These are phyloP conservation scores for Lineus longissimus DNA, from an alignment of 1,140 invertebrate species.

Conservation along the genomic window DNA sequence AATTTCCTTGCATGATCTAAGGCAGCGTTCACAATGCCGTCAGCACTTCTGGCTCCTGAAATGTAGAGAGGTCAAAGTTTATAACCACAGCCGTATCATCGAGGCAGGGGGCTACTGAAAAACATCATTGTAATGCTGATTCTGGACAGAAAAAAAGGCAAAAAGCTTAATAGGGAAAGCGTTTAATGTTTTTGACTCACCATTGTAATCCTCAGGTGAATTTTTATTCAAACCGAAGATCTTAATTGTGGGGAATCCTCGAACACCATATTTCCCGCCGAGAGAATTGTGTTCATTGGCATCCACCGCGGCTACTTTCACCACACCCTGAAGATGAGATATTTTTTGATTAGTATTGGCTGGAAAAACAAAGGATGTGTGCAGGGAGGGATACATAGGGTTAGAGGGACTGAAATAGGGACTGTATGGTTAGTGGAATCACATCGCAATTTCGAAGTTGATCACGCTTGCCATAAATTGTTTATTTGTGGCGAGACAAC, in stretches of 20 bases:
- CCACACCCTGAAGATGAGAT: slow-evolving; percentile 66
- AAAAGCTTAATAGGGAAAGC: no score
- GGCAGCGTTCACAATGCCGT: slow-evolving; percentile 79
- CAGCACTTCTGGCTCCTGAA: slow-evolving; percentile 72
- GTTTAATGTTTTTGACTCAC: slow-evolving; percentile 30
- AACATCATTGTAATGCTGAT: neutral
- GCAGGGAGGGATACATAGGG: neutral
- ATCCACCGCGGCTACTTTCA: slow-evolving; percentile 91
- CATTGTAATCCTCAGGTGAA: slow-evolving; percentile 82
- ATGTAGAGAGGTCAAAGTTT: neutral
- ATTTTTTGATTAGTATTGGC: neutral
- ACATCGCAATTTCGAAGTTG: no score
- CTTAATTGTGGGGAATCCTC: slow-evolving; percentile 95
- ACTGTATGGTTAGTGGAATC: no score
- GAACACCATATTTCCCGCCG: slow-evolving; percentile 74
- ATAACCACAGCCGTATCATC: no score
- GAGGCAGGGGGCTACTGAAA: no score
- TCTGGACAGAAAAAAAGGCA: neutral
- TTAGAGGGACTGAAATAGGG: neutral
- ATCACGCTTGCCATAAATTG: no score
- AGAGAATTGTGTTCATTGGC: slow-evolving; percentile 83
- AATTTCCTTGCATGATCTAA: slow-evolving; percentile 68
- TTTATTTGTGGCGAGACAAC: no score
- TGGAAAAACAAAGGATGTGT: neutral
- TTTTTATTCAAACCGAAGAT: slow-evolving; percentile 86